Evolutionary conservation across 2,888 invertebrate species (phyloP).

Genomic region (Syrphus vitripennis): DNA sequence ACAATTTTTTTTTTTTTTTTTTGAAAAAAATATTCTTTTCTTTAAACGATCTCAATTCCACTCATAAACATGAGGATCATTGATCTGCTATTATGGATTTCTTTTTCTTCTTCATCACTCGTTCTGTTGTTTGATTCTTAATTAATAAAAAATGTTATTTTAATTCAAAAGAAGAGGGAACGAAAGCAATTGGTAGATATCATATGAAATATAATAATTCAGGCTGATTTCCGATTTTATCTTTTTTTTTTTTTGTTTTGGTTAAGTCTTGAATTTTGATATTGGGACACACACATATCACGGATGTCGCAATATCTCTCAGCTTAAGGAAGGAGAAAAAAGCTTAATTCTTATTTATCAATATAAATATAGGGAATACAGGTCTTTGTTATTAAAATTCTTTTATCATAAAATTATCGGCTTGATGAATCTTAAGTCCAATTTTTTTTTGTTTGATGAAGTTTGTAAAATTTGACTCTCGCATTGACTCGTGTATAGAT

Average conservation of each 20-base stretch:
- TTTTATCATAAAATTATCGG: background rate
- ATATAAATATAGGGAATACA: background rate
- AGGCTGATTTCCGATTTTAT: slow-evolving; percentile 43
- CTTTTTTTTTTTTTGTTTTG: background rate
- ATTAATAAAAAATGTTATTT: slow-evolving; percentile 6
- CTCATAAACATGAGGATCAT: background rate
- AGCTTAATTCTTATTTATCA: background rate
- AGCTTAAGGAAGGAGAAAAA: background rate
- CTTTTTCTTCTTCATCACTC: background rate
- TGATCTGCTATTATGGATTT: background rate
- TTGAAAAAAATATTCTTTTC: background rate
- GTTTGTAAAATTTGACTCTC: background rate
- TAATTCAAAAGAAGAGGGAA: background rate
- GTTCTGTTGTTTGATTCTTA: background rate
- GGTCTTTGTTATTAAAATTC: slow-evolving; percentile 1
- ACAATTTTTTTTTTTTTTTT: too few relatives aligned
- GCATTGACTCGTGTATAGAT: background rate
- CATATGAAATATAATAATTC: slow-evolving; percentile 47
- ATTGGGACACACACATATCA: background rate
- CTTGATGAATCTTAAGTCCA: background rate
- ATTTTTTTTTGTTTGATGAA: background rate
- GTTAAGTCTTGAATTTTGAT: background rate
- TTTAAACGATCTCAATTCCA: background rate
- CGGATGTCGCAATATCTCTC: background rate
- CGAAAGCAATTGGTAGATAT: background rate